phyloP scores from a whole-genome alignment of 2,113 vertebrate genomes.

The Manacus vitellinus region DNA sequence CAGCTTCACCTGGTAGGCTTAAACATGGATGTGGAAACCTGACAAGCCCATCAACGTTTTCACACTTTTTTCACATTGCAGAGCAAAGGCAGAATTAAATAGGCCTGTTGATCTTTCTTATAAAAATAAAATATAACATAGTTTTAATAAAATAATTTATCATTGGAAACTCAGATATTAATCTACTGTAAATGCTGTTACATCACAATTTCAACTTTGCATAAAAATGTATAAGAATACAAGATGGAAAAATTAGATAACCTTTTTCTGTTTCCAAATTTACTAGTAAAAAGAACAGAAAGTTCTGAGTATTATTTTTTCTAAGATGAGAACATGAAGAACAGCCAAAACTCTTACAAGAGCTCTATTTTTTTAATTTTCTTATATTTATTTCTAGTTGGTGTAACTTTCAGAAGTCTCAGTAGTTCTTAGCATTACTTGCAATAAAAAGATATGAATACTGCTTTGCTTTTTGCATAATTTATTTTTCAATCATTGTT shows the following conservation, averaged over 20 bases:
- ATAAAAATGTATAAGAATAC: background rate
- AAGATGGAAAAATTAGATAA: background rate
- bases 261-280: slow-evolving; percentile 4
- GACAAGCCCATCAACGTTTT: background rate
- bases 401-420: background rate
- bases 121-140: background rate
- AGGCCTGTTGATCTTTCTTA: background rate
- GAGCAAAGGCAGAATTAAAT: background rate
- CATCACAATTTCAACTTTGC: background rate
- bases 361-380: background rate
- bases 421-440: background rate
- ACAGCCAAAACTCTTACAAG: background rate
- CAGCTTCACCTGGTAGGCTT: background rate
- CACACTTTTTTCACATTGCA: background rate
- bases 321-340: slow-evolving; percentile 1
- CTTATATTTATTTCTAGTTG: background rate
- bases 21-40: background rate
- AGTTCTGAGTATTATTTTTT: slow-evolving; percentile 15
- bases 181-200: background rate
- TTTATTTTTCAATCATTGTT: background rate
- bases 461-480: background rate
- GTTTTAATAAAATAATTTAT: background rate
- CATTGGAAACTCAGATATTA: background rate
- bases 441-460: background rate
- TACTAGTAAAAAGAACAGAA: background rate